phyloP scores from a whole-genome alignment of 2,797 vertebrate species.

The Hydrophis major region DNA sequence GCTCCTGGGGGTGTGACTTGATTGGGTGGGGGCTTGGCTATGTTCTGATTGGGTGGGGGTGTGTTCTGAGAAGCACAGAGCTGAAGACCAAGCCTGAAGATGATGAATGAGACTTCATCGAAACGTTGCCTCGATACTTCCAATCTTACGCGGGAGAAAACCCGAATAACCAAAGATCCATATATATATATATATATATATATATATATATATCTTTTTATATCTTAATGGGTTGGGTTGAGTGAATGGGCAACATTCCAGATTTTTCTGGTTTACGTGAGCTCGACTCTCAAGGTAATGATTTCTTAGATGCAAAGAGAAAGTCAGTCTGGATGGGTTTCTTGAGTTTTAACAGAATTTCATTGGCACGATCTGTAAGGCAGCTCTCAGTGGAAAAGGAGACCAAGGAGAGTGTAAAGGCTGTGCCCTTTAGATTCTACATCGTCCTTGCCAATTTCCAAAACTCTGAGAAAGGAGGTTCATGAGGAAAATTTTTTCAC shows the following conservation, averaged over 20 bases:
- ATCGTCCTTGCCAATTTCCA: background rate
- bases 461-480: background rate
- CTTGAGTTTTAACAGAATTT: background rate
- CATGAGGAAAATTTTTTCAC: background rate
- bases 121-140: no score
- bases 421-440: background rate
- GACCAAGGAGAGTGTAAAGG: background rate
- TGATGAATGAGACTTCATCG: no score
- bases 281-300: background rate
- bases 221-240: background rate
- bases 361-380: background rate
- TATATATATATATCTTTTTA: background rate
- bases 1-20: no score
- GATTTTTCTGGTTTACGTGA: slow-evolving; percentile 7
- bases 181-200: no score
- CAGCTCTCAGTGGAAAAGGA: background rate
- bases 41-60: no score
- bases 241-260: background rate
- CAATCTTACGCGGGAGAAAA: no score
- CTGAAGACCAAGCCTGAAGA: no score
- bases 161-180: no score
- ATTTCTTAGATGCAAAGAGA: background rate
- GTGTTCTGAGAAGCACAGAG: no score
- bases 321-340: background rate
- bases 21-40: no score